phyloP scores from a whole-genome alignment of 2,888 invertebrate species.

The Clivina fossor region DNA sequence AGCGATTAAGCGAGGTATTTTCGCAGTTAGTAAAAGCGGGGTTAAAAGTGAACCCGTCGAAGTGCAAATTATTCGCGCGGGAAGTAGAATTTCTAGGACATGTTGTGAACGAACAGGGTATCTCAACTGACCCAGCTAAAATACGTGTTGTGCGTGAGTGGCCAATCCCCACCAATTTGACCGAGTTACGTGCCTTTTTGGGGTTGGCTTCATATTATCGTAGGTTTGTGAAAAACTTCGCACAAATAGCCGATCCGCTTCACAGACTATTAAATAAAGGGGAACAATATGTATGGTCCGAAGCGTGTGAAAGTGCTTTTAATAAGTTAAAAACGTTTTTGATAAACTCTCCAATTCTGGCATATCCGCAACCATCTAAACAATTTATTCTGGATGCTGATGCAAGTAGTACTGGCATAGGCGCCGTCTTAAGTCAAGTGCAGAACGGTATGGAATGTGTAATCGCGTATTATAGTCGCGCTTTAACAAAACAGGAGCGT shows the following conservation, averaged over 20 bases:
- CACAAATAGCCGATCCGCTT: conserved; percentile 29
- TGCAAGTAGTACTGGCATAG: conserved; percentile 13
- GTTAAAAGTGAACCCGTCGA: conserved; percentile 36
- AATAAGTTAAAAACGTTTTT: not conserved
- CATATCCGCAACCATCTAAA: conserved; percentile 5
- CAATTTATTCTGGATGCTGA: conserved; percentile 17
- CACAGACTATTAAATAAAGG: conserved; percentile 36
- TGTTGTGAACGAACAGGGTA: not conserved
- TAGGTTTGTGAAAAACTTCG: not conserved
- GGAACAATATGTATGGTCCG: conserved; percentile 24
- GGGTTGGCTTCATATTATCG: conserved; percentile 43
- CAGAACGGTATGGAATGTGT: conserved; percentile 16
- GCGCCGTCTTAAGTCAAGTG: conserved; percentile 15
- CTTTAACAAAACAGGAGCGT: conserved; percentile 9
- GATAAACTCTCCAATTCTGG: not conserved
- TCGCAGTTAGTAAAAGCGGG: conserved; percentile 33
- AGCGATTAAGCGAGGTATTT: conserved; percentile 34
- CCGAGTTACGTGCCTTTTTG: conserved; percentile 39
- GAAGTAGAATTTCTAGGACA: conserved; percentile 37
- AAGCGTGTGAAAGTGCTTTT: conserved; percentile 37
- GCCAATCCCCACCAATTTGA: conserved; percentile 35
- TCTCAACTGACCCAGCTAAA: conserved; percentile 4
- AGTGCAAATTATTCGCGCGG: conserved; percentile 36
- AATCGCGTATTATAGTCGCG: conserved; percentile 14
- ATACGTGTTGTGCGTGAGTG: conserved; percentile 8